Evolutionary conservation across 64 coral and sea anemone species (phyloP).

Genomic region (Catalaphyllia jardinei): DNA sequence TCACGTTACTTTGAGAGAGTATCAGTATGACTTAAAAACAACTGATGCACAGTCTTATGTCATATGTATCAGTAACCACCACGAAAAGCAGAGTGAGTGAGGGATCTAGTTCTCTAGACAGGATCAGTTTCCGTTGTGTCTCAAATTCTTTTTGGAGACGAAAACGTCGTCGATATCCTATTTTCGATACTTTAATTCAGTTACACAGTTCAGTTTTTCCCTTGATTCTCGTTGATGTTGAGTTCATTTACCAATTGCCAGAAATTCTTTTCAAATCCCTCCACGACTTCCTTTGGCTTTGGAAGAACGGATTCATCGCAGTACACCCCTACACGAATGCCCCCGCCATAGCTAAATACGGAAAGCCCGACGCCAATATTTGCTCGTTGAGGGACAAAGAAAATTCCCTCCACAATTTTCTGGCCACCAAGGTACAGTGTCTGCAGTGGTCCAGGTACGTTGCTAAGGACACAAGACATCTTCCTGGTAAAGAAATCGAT

Average conservation of each 20-base stretch:
- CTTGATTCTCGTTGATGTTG: conserved; percentile 65
- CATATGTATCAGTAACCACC: no score
- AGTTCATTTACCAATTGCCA: conserved; percentile 72
- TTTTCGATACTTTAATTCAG: background rate
- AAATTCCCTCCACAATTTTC: conserved; percentile 68
- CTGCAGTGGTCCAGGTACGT: conserved; percentile 87
- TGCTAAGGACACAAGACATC: conserved; percentile 93
- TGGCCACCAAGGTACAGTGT: conserved; percentile 78
- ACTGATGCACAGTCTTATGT: no score
- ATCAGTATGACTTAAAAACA: no score
- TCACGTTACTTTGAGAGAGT: no score
- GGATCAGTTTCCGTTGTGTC: no score
- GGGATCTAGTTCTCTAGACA: no score
- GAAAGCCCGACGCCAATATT: conserved; percentile 89
- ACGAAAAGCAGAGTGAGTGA: no score
- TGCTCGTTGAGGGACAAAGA: conserved; percentile 86
- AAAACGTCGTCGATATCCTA: no score
- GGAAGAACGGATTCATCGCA: conserved; percentile 75
- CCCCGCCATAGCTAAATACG: conserved; percentile 92
- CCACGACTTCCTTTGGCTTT: conserved; percentile 56
- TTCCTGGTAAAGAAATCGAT: conserved; percentile 89
- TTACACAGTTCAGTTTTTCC: background rate
- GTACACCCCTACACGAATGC: conserved; percentile 74
- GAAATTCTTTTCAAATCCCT: conserved; percentile 80
- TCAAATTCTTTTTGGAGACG: no score